Conservation (phyloP, 2,888 invertebrate genomes). For the Aleiodes leptofemur region DNA sequence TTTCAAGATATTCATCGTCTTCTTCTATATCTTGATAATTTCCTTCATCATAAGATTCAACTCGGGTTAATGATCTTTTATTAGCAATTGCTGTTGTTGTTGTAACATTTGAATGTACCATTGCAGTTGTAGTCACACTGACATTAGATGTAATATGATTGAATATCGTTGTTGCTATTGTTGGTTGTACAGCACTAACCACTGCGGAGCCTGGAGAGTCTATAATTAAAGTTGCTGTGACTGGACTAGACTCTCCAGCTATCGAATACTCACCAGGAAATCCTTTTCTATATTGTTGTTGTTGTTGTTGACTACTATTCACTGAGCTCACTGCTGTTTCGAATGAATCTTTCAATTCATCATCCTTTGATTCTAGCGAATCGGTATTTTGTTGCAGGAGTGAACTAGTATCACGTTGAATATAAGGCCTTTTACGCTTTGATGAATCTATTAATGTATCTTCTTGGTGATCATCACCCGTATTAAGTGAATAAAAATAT, state of each 20-base stretch:
- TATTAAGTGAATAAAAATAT: slow-evolving; percentile 63
- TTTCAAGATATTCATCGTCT: slow-evolving; percentile 67
- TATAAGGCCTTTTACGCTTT: slow-evolving; percentile 66
- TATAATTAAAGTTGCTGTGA: slow-evolving; percentile 55
- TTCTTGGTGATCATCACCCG: slow-evolving; percentile 62
- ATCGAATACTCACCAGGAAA: slow-evolving; percentile 67
- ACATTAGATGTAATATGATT: slow-evolving; percentile 67
- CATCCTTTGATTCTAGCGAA: slow-evolving; percentile 78
- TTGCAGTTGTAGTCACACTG: slow-evolving; percentile 74
- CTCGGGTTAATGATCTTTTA: slow-evolving; percentile 69
- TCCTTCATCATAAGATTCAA: slow-evolving; percentile 70
- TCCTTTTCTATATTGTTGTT: slow-evolving; percentile 55
- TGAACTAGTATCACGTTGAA: slow-evolving; percentile 70
- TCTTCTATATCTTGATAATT: slow-evolving; percentile 54
- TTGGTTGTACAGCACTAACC: slow-evolving; percentile 56
- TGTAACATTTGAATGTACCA: slow-evolving; percentile 75
- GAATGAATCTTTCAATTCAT: slow-evolving; percentile 78
- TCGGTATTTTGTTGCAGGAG: slow-evolving; percentile 76
- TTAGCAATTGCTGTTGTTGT: slow-evolving; percentile 58
- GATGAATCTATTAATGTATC: slow-evolving; percentile 55
- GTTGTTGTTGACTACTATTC: slow-evolving; percentile 68
- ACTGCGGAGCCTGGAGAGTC: slow-evolving; percentile 67
- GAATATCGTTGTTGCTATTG: slow-evolving; percentile 49
- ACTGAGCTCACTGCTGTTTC: slow-evolving; percentile 77
- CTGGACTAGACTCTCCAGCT: slow-evolving; percentile 62